Conservation (phyloP, 2,888 invertebrate genomes). For the Lingula anatina region DNA sequence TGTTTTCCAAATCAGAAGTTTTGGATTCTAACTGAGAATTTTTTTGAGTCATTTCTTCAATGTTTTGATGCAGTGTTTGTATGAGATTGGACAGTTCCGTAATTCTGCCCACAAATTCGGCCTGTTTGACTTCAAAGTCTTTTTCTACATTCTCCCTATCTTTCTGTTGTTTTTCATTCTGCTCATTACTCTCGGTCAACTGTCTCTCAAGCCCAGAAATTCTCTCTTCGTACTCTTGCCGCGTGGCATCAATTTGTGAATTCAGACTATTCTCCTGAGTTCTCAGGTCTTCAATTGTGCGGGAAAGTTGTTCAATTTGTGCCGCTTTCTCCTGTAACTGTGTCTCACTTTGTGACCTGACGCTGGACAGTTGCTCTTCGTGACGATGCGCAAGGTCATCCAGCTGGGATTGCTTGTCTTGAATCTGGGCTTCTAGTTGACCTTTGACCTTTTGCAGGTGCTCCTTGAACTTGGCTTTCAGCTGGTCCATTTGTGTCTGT, state of each 20-base stretch:
- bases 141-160: constrained; percentile 30
- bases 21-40: constrained; percentile 16
- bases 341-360: too few species aligned
- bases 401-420: too few species aligned
- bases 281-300: too few species aligned
- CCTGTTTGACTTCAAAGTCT: constrained; percentile 3
- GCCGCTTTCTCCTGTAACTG: too few species aligned
- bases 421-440: too few species aligned
- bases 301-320: too few species aligned
- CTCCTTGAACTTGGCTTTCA: too few species aligned
- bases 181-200: constrained; percentile 13
- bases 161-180: constrained; percentile 23
- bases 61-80: constrained; percentile 13
- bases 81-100: constrained; percentile 12
- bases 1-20: constrained; percentile 3
- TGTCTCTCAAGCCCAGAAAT: neutral
- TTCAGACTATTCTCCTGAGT: too few species aligned
- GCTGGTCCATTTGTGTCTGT: constrained; percentile 19
- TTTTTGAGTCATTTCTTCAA: constrained; percentile 15
- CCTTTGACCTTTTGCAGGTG: too few species aligned
- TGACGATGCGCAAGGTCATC: too few species aligned
- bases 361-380: too few species aligned
- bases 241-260: too few species aligned
- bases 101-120: neutral
- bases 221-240: neutral